These are phyloP conservation scores for Chromoteleia sp. DNA, from an alignment of 2,888 invertebrate species.

Conservation along the genomic window DNA sequence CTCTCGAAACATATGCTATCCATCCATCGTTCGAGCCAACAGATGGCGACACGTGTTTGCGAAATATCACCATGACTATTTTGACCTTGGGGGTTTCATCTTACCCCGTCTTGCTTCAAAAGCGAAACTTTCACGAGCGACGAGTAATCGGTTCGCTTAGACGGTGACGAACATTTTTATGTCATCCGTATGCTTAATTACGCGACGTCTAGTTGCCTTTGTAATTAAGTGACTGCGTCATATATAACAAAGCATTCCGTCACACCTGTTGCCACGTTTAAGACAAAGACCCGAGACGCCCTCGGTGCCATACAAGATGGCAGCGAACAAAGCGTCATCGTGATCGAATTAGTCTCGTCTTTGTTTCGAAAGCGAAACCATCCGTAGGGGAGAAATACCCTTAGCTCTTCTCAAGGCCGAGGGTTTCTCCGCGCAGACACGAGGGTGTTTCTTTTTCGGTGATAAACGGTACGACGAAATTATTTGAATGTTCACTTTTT, in stretches of 20 bases:
- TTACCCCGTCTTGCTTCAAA: conserved; percentile 20
- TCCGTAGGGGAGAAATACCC: conserved; percentile 64
- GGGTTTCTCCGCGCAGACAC: conserved; percentile 53
- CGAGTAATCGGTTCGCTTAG: background rate
- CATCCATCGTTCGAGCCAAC: conserved; percentile 13
- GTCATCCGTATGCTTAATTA: conserved; percentile 32
- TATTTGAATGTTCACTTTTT: conserved; percentile 57
- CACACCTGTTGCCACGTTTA: conserved; percentile 67
- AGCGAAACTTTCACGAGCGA: conserved; percentile 22
- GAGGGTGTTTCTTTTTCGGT: conserved; percentile 55
- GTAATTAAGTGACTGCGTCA: conserved; percentile 34
- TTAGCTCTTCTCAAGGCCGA: conserved; percentile 64
- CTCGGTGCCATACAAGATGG: conserved; percentile 59
- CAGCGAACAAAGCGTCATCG: conserved; percentile 68
- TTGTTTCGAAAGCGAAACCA: conserved; percentile 69
- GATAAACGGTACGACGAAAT: conserved; percentile 52
- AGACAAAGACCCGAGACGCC: conserved; percentile 58
- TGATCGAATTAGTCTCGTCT: conserved; percentile 69
- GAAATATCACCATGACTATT: conserved; percentile 41
- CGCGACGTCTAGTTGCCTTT: conserved; percentile 18
- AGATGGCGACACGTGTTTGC: conserved; percentile 57
- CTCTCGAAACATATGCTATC: conserved; percentile 29
- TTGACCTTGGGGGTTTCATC: conserved; percentile 36
- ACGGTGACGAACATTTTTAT: background rate
- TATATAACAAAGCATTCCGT: conserved; percentile 44